These are phyloP conservation scores for Smittia sp. DNA, from an alignment of 2,888 invertebrate genomes.

Conservation along the genomic window DNA sequence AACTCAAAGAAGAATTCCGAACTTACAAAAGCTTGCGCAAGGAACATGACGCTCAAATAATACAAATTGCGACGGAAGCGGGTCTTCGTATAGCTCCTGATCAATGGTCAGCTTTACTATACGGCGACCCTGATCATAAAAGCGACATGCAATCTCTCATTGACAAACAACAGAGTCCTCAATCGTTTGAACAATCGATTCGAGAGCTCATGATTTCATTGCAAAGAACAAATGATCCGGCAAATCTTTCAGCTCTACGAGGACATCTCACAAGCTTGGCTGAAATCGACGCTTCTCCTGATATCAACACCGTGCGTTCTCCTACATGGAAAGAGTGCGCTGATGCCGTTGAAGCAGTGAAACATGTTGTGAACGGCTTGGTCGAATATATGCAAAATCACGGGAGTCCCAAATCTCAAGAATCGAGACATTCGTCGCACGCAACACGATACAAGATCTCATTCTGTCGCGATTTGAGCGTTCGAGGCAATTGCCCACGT, in stretches of 20 bases:
- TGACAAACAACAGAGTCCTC: constrained; percentile 90
- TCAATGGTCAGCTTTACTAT: constrained; percentile 95
- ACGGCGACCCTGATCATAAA: constrained; percentile 93
- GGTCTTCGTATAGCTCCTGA: constrained; percentile 96
- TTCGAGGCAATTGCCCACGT: constrained; percentile 78
- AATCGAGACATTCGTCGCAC: constrained; percentile 58
- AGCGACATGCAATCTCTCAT: constrained; percentile 94
- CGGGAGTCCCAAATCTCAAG: constrained; percentile 64
- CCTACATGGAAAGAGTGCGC: constrained; percentile 65
- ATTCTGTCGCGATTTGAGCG: constrained; percentile 81
- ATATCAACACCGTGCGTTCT: constrained; percentile 62
- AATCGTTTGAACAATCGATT: constrained; percentile 86
- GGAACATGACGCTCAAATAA: constrained; percentile 98
- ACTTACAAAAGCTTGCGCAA: constrained; percentile 88
- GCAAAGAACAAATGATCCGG: constrained; percentile 83
- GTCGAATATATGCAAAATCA: constrained; percentile 76
- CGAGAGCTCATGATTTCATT: constrained; percentile 87
- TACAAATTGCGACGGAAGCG: constrained; percentile 96
- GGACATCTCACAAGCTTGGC: constrained; percentile 81
- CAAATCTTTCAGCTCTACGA: constrained; percentile 72
- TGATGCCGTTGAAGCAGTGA: constrained; percentile 66
- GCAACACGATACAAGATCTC: constrained; percentile 83
- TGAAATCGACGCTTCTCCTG: constrained; percentile 80
- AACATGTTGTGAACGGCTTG: constrained; percentile 70
- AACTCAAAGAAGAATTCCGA: constrained; percentile 93